A percentile compares a stretch with the other conserved stretches of the same genome.
Evolutionary conservation across 35 echinoderm and acorn worm species (phyloP).

Genomic region (Lytechinus pictus): DNA sequence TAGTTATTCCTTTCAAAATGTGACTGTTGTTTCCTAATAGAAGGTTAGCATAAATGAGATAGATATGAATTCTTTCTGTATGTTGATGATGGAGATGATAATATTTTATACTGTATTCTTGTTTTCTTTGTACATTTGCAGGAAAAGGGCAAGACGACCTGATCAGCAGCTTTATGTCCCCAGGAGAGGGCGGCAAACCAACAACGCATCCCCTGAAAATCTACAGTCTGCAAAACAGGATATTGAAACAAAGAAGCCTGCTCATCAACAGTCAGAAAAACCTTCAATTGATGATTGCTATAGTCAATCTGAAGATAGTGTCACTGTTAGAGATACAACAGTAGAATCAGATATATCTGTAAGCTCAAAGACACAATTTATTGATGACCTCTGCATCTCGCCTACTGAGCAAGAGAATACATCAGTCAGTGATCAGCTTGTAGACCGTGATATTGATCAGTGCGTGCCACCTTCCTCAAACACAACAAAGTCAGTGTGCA

Average conservation of each 20-base stretch:
- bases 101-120: not conserved
- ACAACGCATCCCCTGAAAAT: not conserved
- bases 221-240: not conserved
- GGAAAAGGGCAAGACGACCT: conserved; percentile 38
- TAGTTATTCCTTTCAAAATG: not conserved
- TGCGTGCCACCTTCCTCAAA: not conserved
- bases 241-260: not conserved
- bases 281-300: not conserved
- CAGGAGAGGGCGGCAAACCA: not conserved
- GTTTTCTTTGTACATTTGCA: not conserved
- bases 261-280: not conserved
- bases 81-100: not conserved
- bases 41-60: too few species aligned
- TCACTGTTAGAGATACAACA: not conserved
- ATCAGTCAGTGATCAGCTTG: not conserved
- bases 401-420: not conserved
- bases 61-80: not conserved
- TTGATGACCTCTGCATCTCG: not conserved
- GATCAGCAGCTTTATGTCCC: conserved; percentile 56
- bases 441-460: conserved; percentile 10
- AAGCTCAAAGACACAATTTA: not conserved
- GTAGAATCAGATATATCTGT: not conserved
- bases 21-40: too few species aligned
- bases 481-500: not conserved
- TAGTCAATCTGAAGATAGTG: not conserved